A percentile compares a stretch with the other conserved stretches of the same genome.
Evolutionary conservation across 2,113 vertebrate species (phyloP).

Genomic region (Pterocles orientalis): DNA sequence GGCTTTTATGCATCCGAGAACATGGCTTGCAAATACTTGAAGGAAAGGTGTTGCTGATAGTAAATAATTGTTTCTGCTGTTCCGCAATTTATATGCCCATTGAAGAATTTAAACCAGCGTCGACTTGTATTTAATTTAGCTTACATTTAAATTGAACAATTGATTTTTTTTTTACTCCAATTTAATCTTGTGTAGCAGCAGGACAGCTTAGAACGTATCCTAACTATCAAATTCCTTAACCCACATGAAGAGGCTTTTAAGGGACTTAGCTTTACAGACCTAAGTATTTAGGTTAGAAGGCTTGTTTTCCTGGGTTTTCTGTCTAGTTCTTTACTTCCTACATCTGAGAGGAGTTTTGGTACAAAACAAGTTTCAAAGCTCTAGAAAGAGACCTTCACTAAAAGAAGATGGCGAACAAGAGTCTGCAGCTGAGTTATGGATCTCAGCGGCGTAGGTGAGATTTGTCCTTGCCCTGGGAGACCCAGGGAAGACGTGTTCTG

Average conservation of each 20-base stretch:
- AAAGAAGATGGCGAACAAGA: background rate
- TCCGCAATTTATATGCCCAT: background rate
- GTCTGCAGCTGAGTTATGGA: background rate
- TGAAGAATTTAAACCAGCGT: background rate
- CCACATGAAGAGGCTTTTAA: background rate
- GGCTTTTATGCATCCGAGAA: background rate
- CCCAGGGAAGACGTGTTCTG: fast-evolving
- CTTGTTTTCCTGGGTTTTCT: background rate
- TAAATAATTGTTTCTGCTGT: background rate
- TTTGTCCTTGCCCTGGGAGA: background rate
- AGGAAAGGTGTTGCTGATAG: background rate
- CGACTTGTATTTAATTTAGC: background rate
- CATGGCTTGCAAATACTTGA: background rate
- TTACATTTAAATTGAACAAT: background rate
- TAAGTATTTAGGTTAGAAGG: background rate
- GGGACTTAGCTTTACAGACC: background rate
- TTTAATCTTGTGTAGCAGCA: background rate
- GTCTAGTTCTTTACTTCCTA: background rate
- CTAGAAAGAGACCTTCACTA: background rate
- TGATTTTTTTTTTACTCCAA: background rate
- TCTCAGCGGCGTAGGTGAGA: background rate
- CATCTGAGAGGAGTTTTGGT: background rate
- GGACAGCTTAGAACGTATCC: background rate
- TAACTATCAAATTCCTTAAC: background rate
- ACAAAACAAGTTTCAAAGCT: background rate